Conservation (phyloP, 2,888 invertebrate genomes). For the Dryobotodes eremita region DNA sequence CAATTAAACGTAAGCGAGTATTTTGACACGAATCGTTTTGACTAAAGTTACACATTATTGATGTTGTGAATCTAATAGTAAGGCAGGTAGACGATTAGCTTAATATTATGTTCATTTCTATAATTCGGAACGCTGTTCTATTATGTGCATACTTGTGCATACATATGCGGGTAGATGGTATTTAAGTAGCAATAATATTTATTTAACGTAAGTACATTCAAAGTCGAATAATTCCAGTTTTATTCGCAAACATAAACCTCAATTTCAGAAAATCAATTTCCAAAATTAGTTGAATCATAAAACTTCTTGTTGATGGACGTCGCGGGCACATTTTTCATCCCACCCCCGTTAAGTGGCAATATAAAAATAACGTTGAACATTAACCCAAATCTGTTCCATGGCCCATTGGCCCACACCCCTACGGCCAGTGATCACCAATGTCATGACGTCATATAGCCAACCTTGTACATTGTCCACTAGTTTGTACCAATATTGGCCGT, state of each 20-base stretch:
- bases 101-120: not conserved
- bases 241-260: conserved; percentile 23
- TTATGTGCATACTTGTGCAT: not conserved
- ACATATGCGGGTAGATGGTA: conserved; percentile 20
- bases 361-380: conserved; percentile 61
- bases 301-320: conserved; percentile 36
- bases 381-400: conserved; percentile 64
- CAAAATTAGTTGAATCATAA: conserved; percentile 47
- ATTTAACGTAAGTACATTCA: conserved; percentile 6
- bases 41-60: conserved; percentile 28
- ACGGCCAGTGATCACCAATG: conserved; percentile 53
- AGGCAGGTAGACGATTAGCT: not conserved
- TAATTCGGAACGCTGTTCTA: conserved; percentile 1
- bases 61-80: conserved; percentile 9
- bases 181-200: conserved; percentile 9
- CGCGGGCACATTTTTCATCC: conserved; percentile 39
- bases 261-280: conserved; percentile 45
- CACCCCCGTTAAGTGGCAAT: conserved; percentile 46
- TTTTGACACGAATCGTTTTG: conserved; percentile 27
- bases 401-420: conserved; percentile 64
- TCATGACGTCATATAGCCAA: conserved; percentile 61
- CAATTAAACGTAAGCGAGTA: conserved; percentile 49
- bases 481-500: conserved; percentile 42
- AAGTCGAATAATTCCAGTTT: conserved; percentile 10
- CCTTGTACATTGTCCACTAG: conserved; percentile 43